Evolutionary conservation across 2,888 invertebrate genomes (phyloP).

Genomic region (Epistrophella euchroma): DNA sequence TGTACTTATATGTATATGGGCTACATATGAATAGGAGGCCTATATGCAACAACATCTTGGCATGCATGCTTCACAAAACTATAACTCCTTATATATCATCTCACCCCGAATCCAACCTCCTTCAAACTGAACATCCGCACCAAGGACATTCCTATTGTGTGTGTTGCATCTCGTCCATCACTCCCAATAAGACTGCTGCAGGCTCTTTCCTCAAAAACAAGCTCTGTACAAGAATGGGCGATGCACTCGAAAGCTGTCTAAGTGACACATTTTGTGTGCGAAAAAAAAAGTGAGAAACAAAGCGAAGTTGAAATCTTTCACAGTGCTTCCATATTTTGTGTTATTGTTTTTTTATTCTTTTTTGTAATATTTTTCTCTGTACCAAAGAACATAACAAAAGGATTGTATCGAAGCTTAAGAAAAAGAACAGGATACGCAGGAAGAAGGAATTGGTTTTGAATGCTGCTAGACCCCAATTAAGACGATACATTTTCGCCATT

Average conservation of each 20-base stretch:
- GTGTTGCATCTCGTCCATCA: conserved; percentile 63
- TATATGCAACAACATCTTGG: conserved; percentile 67
- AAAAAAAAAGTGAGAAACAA: conserved; percentile 54
- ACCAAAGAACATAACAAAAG: conserved; percentile 47
- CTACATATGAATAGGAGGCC: conserved; percentile 27
- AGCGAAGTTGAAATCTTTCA: conserved; percentile 60
- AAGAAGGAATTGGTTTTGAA: conserved; percentile 31
- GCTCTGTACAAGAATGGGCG: conserved; percentile 46
- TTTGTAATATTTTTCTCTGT: conserved; percentile 16
- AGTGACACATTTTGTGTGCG: conserved; percentile 71
- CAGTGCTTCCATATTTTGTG: conserved; percentile 33
- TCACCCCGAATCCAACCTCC: conserved; percentile 23
- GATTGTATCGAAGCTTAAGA: conserved; percentile 38
- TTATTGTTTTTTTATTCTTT: conserved; percentile 9
- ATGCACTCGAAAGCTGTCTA: conserved; percentile 65
- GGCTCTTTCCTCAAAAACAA: conserved; percentile 54
- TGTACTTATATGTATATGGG: neutral
- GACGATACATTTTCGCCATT: conserved; percentile 21
- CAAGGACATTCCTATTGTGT: conserved; percentile 72
- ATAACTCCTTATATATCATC: neutral
- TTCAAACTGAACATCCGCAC: conserved; percentile 57
- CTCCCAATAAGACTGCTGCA: conserved; percentile 58
- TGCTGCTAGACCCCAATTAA: conserved; percentile 34
- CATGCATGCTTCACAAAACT: conserved; percentile 57
- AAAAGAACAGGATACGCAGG: conserved; percentile 56